Conservation (phyloP, 2,888 invertebrate species). For the Carabus problematicus region DNA sequence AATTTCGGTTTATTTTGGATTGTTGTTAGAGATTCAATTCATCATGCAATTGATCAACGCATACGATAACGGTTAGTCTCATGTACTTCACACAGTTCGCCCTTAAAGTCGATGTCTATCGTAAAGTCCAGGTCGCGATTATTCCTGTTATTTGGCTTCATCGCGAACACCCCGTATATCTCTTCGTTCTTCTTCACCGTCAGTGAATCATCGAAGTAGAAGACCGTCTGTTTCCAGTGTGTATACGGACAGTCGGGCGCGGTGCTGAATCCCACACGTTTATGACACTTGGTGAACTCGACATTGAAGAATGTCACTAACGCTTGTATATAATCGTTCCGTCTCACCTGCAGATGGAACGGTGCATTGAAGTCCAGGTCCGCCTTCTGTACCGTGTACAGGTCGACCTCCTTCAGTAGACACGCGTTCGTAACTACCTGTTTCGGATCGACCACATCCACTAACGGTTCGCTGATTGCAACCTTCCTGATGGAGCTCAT, state of each 20-base stretch:
- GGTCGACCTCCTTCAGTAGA: conserved; percentile 95
- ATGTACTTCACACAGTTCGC: conserved; percentile 83
- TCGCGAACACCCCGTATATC: conserved; percentile 87
- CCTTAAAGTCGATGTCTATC: conserved; percentile 91
- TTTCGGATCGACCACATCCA: conserved; percentile 98
- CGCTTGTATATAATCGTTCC: conserved; percentile 97
- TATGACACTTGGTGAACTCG: conserved; percentile 99
- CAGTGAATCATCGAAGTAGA: conserved; percentile 96
- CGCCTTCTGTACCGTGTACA: conserved; percentile 95
- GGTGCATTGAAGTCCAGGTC: conserved; percentile 93
- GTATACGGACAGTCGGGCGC: conserved; percentile 98
- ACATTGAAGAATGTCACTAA: conserved; percentile 99
- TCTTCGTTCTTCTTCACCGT: conserved; percentile 97
- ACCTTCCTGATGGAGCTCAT: conserved; percentile 99
- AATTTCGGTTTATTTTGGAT: too few species aligned
- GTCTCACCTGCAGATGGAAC: conserved; percentile 80
- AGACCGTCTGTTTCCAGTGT: conserved; percentile 99
- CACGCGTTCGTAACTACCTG: conserved; percentile 97
- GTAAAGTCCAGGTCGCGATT: conserved; percentile 97
- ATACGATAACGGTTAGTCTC: conserved; percentile 89
- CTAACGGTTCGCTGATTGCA: conserved; percentile 97
- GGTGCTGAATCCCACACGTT: conserved; percentile 97
- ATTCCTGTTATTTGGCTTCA: conserved; percentile 96
- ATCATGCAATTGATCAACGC: conserved; percentile 85
- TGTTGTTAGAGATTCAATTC: too few species aligned